Evolutionary conservation across 37 sponge, comb jelly and placozoan genomes (phyloP).

Genomic region (Ianthella basta): DNA sequence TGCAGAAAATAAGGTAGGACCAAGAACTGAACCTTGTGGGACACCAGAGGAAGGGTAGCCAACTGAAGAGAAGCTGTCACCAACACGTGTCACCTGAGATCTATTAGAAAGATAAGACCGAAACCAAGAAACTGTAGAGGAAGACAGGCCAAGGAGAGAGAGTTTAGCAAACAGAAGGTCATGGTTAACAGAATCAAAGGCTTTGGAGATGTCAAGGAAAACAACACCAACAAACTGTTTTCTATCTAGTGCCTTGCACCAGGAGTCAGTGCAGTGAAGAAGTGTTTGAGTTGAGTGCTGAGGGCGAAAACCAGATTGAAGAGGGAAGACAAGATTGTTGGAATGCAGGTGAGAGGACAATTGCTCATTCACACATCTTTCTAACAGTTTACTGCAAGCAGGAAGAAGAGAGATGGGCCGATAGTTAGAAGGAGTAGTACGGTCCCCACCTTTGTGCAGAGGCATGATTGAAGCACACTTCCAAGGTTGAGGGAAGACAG

Average conservation of each 20-base stretch:
- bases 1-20: slow-evolving; percentile 13
- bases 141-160: slow-evolving; percentile 17
- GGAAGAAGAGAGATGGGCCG: slow-evolving; percentile 14
- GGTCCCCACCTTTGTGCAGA: slow-evolving; percentile 16
- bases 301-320: slow-evolving; percentile 13
- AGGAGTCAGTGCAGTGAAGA: slow-evolving; percentile 10
- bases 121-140: slow-evolving; percentile 21
- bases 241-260: slow-evolving; percentile 18
- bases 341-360: neutral
- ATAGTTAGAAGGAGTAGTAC: neutral
- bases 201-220: slow-evolving; percentile 18
- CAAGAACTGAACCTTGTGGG: slow-evolving; percentile 12
- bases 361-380: slow-evolving; percentile 10
- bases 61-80: neutral
- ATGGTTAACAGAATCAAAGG: slow-evolving; percentile 2
- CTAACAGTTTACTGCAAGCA: slow-evolving; percentile 9
- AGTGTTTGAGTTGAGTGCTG: slow-evolving; percentile 17
- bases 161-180: slow-evolving; percentile 3
- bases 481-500: slow-evolving; percentile 16
- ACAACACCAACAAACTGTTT: slow-evolving; percentile 16
- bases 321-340: neutral
- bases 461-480: slow-evolving; percentile 6
- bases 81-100: slow-evolving; percentile 8
- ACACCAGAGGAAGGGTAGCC: slow-evolving; percentile 2
- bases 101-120: slow-evolving; percentile 1